Base-by-base conservation (phyloP, 2,113 vertebrate genomes). In the Cairina moschata region DNA sequence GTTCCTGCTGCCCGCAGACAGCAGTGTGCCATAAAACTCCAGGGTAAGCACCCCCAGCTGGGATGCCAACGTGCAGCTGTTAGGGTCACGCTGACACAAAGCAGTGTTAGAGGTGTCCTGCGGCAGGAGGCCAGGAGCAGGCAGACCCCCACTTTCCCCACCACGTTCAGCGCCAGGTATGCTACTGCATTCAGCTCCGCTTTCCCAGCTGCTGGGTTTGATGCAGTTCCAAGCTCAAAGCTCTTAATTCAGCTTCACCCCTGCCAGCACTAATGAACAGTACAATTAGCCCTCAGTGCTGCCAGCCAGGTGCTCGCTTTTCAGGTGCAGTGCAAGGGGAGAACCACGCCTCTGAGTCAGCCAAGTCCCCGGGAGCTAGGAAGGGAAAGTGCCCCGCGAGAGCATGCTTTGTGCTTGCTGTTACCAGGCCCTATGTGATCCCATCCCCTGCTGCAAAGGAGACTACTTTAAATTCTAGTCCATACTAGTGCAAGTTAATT, bases 381-480 rank as follows among this genome's bases (percentile, higher is more conserved):
- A 83, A 83, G 52, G 77, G 62, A 66, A 91, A 56, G 83, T 87
- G 86, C 84, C 77, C 68, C 25, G 73, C 21, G 66, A 90, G 79
- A 1, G 1, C 13, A 1, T 32, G 88, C 86, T 38, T 38, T 66
- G 66, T 82, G 89, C 86, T 68, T 42, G 74, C 60, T 8, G 0
- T 11, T 9, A 7, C 46, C 73, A 55, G 82, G 40, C 81, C 65
- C 5, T 1, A 7, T 0, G 2, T 15, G 60, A 13, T 25, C n/a
- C 77, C 73, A 8, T 7, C 23, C 31, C 14, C 1, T 9, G 0
- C 1, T 38, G 60, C 59, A 63, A 40, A 66, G 26, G 17, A 0
- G 0, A 12, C 20, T 16, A 4, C 69, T 40, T 55, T 8, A 6
- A 59, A 46, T 32, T 38, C 80, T 40, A 78, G 60, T 69, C 48